Conservation (phyloP, 2,888 invertebrate species). For the Drosophila planitibia region DNA sequence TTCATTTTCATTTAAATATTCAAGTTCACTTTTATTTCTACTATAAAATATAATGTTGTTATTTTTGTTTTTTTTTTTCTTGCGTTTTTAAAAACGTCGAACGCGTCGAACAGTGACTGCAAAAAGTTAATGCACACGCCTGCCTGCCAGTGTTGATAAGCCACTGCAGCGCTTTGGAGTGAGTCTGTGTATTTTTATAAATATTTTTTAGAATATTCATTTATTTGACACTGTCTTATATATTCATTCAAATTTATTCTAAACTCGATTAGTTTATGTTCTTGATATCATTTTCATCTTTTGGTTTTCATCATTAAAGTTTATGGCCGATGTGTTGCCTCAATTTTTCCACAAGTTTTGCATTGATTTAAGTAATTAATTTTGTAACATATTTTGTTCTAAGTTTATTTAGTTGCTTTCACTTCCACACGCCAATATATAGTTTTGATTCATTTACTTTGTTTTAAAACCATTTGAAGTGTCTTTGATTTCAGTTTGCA, state of each 20-base stretch:
- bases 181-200: constrained; percentile 22
- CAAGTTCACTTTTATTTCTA: constrained; percentile 47
- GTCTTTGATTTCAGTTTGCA: constrained; percentile 74
- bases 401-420: constrained; percentile 42
- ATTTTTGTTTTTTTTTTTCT: constrained; percentile 1
- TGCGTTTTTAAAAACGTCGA: constrained; percentile 45
- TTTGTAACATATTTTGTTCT: constrained; percentile 49
- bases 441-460: constrained; percentile 67
- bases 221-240: constrained; percentile 23
- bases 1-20: constrained; percentile 39
- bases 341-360: constrained; percentile 20
- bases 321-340: constrained; percentile 36
- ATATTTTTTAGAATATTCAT: constrained; percentile 23
- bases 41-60: constrained; percentile 68
- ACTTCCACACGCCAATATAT: constrained; percentile 43
- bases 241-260: constrained; percentile 42
- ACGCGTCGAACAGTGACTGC: constrained; percentile 35
- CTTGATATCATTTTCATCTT: constrained; percentile 43
- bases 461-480: constrained; percentile 68
- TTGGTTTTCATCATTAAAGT: constrained; percentile 37
- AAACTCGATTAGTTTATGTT: constrained; percentile 51
- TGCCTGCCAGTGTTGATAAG: constrained; percentile 18
- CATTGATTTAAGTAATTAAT: constrained; percentile 55
- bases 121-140: constrained; percentile 20
- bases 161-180: constrained; percentile 3